Evolutionary conservation across 2,797 vertebrate species (phyloP).

Genomic region (Heliangelus exortis): DNA sequence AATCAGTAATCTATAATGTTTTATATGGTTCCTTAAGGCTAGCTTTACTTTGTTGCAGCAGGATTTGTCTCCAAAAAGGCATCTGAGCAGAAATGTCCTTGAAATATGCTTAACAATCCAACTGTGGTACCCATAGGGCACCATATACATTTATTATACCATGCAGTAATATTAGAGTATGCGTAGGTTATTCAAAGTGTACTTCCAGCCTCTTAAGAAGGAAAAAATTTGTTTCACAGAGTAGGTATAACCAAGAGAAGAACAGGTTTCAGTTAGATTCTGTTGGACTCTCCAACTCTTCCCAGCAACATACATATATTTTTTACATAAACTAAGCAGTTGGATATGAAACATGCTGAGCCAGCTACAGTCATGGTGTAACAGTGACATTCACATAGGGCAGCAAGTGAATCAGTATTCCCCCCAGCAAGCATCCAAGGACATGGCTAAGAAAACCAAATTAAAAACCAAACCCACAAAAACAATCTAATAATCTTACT

Average conservation of each 20-base stretch:
- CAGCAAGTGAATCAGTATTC: background rate
- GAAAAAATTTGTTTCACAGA: background rate
- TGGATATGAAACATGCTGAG: background rate
- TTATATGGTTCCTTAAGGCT: background rate
- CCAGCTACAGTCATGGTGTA: background rate
- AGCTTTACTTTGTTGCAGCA: background rate
- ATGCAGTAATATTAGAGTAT: background rate
- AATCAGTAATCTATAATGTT: background rate
- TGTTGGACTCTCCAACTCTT: background rate
- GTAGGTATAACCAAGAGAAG: background rate
- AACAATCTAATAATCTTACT: background rate
- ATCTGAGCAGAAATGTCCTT: background rate
- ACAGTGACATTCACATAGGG: background rate
- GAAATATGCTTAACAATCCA: background rate
- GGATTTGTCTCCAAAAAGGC: background rate
- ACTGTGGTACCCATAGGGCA: background rate
- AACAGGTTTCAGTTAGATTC: background rate
- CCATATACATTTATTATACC: background rate
- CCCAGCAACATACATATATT: background rate
- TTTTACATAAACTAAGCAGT: background rate
- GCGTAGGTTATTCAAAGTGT: background rate
- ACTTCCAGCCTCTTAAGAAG: background rate
- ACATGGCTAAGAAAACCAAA: background rate
- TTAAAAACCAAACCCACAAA: background rate
- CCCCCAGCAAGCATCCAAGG: background rate